Evolutionary conservation across 2,113 vertebrate genomes (phyloP).

Genomic region (Lichenostomus cassidix): DNA sequence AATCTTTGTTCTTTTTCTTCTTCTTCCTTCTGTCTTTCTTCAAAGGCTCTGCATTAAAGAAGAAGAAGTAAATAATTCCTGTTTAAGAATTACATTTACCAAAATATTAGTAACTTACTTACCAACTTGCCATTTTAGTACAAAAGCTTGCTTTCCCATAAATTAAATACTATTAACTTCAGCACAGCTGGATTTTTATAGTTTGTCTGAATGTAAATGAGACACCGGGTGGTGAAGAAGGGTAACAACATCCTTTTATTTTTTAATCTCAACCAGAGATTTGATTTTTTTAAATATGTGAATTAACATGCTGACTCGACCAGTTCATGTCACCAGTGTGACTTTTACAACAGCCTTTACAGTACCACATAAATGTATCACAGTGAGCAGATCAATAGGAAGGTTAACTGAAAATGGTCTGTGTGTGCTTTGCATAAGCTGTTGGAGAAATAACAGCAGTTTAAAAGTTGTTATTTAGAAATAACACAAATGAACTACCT

Average conservation of each 20-base stretch:
- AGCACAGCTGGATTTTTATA: neutral
- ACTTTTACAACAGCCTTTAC: neutral
- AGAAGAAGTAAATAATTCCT: neutral
- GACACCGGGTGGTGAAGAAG: neutral
- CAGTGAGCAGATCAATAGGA: neutral
- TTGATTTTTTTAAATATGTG: neutral
- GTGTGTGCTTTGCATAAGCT: neutral
- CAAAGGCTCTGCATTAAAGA: constrained; percentile 80
- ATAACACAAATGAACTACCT: neutral
- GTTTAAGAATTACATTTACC: neutral
- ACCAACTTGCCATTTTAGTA: neutral
- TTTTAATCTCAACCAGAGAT: neutral
- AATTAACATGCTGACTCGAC: neutral
- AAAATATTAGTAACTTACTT: neutral
- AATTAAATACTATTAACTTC: neutral
- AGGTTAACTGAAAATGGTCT: neutral
- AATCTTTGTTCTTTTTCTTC: constrained; percentile 82
- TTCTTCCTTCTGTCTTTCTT: constrained; percentile 81
- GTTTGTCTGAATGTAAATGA: neutral
- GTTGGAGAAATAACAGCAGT: neutral
- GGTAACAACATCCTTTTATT: neutral
- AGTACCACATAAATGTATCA: neutral
- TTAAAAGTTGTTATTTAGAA: neutral
- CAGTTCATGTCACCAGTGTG: neutral
- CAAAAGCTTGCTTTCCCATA: neutral